These are phyloP conservation scores for Cyclophora albipunctata DNA, from an alignment of 2,888 invertebrate genomes.

Conservation along the genomic window DNA sequence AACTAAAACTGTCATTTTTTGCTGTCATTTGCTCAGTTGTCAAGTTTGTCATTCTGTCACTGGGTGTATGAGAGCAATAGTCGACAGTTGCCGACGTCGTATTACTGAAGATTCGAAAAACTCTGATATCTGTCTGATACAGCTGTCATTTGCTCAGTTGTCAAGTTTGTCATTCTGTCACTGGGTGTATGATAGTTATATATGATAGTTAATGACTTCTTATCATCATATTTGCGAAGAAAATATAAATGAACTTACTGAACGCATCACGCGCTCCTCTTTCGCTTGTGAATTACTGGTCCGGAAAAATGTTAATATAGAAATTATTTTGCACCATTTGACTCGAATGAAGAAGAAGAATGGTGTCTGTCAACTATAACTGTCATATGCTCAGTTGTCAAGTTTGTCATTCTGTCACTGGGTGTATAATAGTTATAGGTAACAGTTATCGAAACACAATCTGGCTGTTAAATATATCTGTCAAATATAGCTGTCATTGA, in stretches of 20 bases:
- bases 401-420: slow-evolving; percentile 23
- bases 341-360: not conserved
- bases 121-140: slow-evolving; percentile 2
- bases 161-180: slow-evolving; percentile 27
- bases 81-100: not conserved
- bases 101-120: not conserved
- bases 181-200: slow-evolving; percentile 13
- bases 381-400: slow-evolving; percentile 9
- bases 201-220: not conserved
- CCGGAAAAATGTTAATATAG: no score
- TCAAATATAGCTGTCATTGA: slow-evolving; percentile 7
- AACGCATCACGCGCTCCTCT: no score
- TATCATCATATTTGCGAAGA: not conserved
- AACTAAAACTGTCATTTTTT: not conserved
- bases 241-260: no score
- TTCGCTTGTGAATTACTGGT: no score
- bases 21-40: slow-evolving; percentile 11
- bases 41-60: slow-evolving; percentile 19
- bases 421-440: slow-evolving; percentile 16
- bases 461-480: no score
- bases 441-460: no score
- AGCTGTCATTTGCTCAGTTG: slow-evolving; percentile 22
- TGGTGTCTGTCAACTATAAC: slow-evolving; percentile 5
- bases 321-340: no score
- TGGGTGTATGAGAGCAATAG: slow-evolving; percentile 8